Evolutionary conservation across 2,888 invertebrate species (phyloP).

Genomic region (Dione juno): DNA sequence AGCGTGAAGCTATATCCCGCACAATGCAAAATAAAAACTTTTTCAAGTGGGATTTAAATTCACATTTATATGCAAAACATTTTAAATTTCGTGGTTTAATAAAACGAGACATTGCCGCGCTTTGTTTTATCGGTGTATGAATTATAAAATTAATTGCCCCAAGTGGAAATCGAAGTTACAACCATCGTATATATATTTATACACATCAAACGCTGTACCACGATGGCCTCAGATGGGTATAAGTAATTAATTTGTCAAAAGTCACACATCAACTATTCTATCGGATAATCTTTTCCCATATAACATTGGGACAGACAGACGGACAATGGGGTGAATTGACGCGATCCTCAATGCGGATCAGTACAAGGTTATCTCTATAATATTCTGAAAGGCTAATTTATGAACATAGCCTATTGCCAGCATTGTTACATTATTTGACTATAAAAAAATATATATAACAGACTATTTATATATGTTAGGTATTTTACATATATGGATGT

Average conservation of each 20-base stretch:
- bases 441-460: too few relatives aligned
- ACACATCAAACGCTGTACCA: background rate
- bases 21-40: too few relatives aligned
- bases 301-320: conserved; percentile 22
- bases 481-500: too few relatives aligned
- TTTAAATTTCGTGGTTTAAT: too few relatives aligned
- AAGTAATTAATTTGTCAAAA: conserved; percentile 1
- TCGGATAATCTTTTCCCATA: conserved; percentile 35
- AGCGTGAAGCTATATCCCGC: too few relatives aligned
- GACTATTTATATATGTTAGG: too few relatives aligned
- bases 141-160: background rate
- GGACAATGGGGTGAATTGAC: conserved; percentile 41
- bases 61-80: too few relatives aligned
- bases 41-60: too few relatives aligned
- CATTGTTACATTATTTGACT: background rate
- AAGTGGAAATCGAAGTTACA: background rate
- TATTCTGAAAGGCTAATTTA: background rate
- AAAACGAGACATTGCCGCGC: too few relatives aligned
- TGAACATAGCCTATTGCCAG: background rate
- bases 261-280: conserved; percentile 12
- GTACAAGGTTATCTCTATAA: conserved; percentile 36
- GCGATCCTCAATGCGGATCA: conserved; percentile 43
- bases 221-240: background rate
- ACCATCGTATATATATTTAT: background rate
- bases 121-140: too few relatives aligned